phyloP scores from a whole-genome alignment of 2,797 vertebrate genomes.

The Synaphobranchus kaupii region DNA sequence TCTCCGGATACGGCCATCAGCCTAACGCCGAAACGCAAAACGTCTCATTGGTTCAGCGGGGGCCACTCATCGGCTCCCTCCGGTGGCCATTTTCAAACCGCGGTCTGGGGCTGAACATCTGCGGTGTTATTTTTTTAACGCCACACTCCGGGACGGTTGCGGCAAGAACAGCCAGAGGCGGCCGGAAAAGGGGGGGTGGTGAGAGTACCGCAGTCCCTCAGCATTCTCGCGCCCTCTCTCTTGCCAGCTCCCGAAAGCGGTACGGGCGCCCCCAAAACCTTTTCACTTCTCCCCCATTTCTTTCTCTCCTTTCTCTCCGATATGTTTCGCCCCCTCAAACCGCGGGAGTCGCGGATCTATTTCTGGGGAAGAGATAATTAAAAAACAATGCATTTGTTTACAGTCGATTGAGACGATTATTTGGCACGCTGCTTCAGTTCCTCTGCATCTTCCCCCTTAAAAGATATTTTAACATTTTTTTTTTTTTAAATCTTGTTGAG shows the following conservation, averaged over 20 bases:
- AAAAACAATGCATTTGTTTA: not conserved
- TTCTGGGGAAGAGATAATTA: not conserved
- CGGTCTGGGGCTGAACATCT: not conserved
- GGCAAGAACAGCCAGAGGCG: not conserved
- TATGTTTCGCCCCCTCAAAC: not conserved
- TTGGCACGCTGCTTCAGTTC: not conserved
- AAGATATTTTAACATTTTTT: not conserved
- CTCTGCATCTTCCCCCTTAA: not conserved
- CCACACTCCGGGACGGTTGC: not conserved
- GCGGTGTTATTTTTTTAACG: not conserved
- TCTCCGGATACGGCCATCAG: not conserved
- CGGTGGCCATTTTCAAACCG: not conserved
- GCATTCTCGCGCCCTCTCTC: not conserved
- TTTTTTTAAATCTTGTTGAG: not conserved
- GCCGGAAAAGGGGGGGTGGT: not conserved
- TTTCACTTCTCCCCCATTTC: not conserved
- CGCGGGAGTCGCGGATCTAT: not conserved
- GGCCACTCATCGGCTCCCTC: not conserved
- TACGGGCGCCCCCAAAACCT: not conserved
- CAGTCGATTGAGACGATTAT: not conserved
- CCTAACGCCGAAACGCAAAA: not conserved
- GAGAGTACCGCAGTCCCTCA: not conserved
- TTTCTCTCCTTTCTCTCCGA: not conserved
- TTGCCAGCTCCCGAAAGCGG: not conserved
- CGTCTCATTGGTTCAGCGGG: not conserved